Evolutionary conservation across 2,113 vertebrate genomes (phyloP), one percentile per base, ranked within the genome.

Genomic region (Silurus asotus): DNA sequence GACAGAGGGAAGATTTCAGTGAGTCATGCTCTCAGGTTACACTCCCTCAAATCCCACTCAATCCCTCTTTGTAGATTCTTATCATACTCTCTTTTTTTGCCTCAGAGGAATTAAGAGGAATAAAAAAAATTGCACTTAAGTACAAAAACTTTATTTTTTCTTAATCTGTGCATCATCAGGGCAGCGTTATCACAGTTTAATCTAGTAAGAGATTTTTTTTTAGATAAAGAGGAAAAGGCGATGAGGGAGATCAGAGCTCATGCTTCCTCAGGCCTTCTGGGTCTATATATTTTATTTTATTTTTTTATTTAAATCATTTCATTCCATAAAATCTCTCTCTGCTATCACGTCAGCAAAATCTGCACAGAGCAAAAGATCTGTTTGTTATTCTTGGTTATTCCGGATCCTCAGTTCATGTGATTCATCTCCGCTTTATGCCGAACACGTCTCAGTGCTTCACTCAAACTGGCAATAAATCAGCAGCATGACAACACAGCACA

Each of bases 121-220:
- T 37, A 49, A 45, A 88, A 89, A 89, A 91, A 75, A 75, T 37
- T 37, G 48, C 23, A 83, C 53, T 64, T 83, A 90, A 90, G 90
- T 89, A 89, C 87, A 81, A 89, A 90, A 93, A 90, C 93, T 92
- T 91, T 91, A 89, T 89, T 91, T 88, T 92, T 89, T 90, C 89
- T 91, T 92, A 88, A 92, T 92, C 84, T 88, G 45, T 77, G 87
- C 67, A 81, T 89, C 91, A 91, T 86, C 75, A 87, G 74, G 88
- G 70, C 78, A 84, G 45, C 62, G 74, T 91, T 92, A 92, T 92
- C 87, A 74, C 81, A 88, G 83, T 82, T 37, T 90, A 90, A 92
- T 93, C 91, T 90, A 53, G 77, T 86, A 14, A 70, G 53, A 88
- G 58, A 89, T 74, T 53, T 0, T 1, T 81, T 93, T 89, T 61